Evolutionary conservation across 2,113 vertebrate genomes (phyloP).

Genomic region (Coryphaenoides rupestris): DNA sequence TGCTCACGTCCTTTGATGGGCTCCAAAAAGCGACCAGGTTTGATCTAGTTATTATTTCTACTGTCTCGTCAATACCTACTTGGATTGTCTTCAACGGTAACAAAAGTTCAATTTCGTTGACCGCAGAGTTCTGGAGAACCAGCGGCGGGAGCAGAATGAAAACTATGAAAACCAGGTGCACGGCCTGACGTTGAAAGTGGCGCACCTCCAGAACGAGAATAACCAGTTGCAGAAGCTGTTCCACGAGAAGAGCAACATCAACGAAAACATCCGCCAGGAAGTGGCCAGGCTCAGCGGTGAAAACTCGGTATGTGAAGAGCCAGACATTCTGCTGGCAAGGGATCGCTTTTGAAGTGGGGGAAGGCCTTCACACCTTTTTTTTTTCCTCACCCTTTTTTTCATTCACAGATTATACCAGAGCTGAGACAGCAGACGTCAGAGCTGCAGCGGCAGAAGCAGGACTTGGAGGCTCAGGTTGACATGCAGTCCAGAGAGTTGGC

Average conservation of each 20-base stretch:
- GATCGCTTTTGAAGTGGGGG: background rate
- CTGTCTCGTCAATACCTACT: background rate
- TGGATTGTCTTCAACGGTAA: background rate
- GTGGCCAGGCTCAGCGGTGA: slow-evolving; percentile 84
- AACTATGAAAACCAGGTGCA: slow-evolving; percentile 83
- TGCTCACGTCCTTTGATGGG: slow-evolving; percentile 83
- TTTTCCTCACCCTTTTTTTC: background rate
- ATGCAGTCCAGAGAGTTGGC: slow-evolving; percentile 72
- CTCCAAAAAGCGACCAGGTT: slow-evolving; percentile 90
- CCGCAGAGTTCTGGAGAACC: slow-evolving; percentile 82
- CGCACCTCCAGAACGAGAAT: slow-evolving; percentile 87
- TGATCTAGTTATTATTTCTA: slow-evolving; percentile 19
- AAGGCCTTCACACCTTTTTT: too few relatives aligned
- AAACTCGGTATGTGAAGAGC: slow-evolving; percentile 78
- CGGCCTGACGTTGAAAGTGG: slow-evolving; percentile 80
- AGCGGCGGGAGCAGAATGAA: slow-evolving; percentile 86
- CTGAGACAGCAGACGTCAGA: slow-evolving; percentile 86
- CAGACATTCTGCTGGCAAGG: slow-evolving; percentile 20
- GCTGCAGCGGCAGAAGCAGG: slow-evolving; percentile 84
- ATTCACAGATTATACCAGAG: slow-evolving; percentile 83
- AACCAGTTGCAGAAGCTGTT: slow-evolving; percentile 85
- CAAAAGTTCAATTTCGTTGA: background rate
- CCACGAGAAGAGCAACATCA: slow-evolving; percentile 85
- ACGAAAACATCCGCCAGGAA: slow-evolving; percentile 83
- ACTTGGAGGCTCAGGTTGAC: slow-evolving; percentile 77